Percentiles rank a stretch among this genome's conserved stretches.
Conservation (phyloP, 2,888 invertebrate species). For the Seira ritae region DNA sequence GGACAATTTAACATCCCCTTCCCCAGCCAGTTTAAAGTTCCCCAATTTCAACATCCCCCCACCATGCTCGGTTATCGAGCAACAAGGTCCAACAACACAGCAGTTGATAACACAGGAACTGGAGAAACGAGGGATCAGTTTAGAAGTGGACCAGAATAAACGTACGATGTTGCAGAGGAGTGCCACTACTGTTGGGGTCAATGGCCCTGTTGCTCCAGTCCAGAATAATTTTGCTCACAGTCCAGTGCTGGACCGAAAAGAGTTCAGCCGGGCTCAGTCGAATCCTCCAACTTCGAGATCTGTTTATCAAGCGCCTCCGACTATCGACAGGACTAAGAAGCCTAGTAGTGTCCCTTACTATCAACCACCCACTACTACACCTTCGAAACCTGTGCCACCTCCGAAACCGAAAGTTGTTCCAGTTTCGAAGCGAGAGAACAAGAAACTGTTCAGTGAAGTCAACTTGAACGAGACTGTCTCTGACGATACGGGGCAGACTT, state of each 20-base stretch:
- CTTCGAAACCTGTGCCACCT: slow-evolving; percentile 93
- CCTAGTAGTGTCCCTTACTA: slow-evolving; percentile 77
- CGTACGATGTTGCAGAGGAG: slow-evolving; percentile 7
- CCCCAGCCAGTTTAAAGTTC: slow-evolving; percentile 41
- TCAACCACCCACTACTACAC: slow-evolving; percentile 72
- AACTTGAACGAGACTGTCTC: too few relatives aligned
- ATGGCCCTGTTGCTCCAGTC: background rate
- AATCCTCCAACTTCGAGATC: slow-evolving; percentile 37
- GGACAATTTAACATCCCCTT: slow-evolving; percentile 20
- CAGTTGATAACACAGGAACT: slow-evolving; percentile 73
- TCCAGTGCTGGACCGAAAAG: slow-evolving; percentile 36
- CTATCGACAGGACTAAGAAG: slow-evolving; percentile 86
- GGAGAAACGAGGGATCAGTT: too few relatives aligned
- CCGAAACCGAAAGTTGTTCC: slow-evolving; percentile 89
- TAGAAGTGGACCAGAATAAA: too few relatives aligned
- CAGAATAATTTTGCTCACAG: slow-evolving; percentile 48
- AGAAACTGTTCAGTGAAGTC: too few relatives aligned
- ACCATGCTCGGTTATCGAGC: slow-evolving; percentile 86
- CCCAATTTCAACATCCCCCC: slow-evolving; percentile 80
- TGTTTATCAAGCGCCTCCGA: slow-evolving; percentile 73
- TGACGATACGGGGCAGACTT: slow-evolving; percentile 37
- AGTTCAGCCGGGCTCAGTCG: slow-evolving; percentile 16
- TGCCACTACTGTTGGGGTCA: slow-evolving; percentile 15
- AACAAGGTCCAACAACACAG: slow-evolving; percentile 69
- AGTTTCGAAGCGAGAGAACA: too few relatives aligned